A percentile compares a stretch with the other conserved stretches of the same genome.
Conservation (phyloP, 2,797 vertebrate genomes). For the Gorsachius magnificus region DNA sequence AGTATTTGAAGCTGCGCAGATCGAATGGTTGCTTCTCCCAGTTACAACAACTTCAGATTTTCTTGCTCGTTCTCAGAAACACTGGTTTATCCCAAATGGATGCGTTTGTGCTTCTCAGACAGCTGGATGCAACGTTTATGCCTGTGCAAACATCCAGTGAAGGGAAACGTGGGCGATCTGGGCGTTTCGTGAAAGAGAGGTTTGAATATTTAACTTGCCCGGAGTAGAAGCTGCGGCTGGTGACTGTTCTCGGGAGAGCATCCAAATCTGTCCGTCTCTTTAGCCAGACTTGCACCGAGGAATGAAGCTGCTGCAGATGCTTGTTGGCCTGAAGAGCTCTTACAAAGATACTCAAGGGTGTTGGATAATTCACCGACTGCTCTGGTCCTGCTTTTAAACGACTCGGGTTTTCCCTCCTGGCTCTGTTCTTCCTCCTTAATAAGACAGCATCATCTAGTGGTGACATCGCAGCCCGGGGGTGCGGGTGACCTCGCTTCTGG, state of each 20-base stretch:
- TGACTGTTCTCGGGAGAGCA: not conserved
- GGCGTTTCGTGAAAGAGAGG: not conserved
- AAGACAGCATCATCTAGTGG: not conserved
- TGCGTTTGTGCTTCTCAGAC: not conserved
- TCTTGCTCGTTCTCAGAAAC: not conserved
- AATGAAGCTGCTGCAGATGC: accelerated
- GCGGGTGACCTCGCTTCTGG: not conserved
- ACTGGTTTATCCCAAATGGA: not conserved
- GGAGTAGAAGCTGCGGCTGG: not conserved
- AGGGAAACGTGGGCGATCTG: not conserved
- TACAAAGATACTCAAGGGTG: accelerated
- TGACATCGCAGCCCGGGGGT: not conserved
- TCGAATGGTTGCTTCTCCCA: accelerated
- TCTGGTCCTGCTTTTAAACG: not conserved
- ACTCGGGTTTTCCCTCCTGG: not conserved
- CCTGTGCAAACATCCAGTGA: not conserved
- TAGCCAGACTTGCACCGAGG: not conserved
- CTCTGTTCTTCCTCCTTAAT: not conserved
- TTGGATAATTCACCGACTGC: not conserved
- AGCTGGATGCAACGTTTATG: accelerated
- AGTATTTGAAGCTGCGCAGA: not conserved
- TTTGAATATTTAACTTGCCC: not conserved
- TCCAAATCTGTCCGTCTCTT: not conserved
- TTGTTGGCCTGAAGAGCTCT: not conserved
- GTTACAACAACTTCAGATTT: not conserved